Evolutionary conservation across 1,140 invertebrate genomes (phyloP).

Genomic region (Vanessa atalanta): DNA sequence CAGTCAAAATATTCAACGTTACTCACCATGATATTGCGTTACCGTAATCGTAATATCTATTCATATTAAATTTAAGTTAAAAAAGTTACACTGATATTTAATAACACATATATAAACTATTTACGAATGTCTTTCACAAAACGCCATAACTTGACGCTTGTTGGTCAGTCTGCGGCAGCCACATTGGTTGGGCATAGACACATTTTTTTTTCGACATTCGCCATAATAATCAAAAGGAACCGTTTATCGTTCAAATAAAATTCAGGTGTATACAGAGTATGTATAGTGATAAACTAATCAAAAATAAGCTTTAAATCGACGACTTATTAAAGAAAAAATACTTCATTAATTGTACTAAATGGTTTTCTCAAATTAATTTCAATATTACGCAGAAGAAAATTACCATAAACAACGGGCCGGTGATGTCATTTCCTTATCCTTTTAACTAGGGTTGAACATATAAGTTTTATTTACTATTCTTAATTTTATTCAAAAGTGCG

Average conservation of each 20-base stretch:
- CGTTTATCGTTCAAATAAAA: slow-evolving; percentile 22
- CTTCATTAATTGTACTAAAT: neutral
- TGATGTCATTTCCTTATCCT: slow-evolving; percentile 64
- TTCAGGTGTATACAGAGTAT: neutral
- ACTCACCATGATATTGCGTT: slow-evolving; percentile 81
- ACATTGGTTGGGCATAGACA: slow-evolving; percentile 78
- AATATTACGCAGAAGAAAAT: neutral
- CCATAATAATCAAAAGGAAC: slow-evolving; percentile 13
- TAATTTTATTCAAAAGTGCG: neutral
- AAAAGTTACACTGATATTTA: slow-evolving; percentile 64
- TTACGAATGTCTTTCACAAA: slow-evolving; percentile 69
- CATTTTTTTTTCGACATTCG: slow-evolving; percentile 22
- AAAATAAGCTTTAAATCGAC: neutral
- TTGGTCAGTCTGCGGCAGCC: slow-evolving; percentile 58
- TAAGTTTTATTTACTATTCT: neutral
- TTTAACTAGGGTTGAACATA: slow-evolving; percentile 51
- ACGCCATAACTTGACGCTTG: slow-evolving; percentile 75
- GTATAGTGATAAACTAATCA: slow-evolving; percentile 7
- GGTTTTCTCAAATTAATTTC: slow-evolving; percentile 19
- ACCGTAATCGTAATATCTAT: slow-evolving; percentile 81
- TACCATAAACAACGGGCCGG: slow-evolving; percentile 48
- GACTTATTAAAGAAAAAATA: neutral
- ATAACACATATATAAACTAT: slow-evolving; percentile 61
- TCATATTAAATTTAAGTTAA: slow-evolving; percentile 75
- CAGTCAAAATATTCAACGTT: slow-evolving; percentile 45